Evolutionary conservation across 2,113 vertebrate species (phyloP).

Genomic region (Neodontobutis hainanensis): DNA sequence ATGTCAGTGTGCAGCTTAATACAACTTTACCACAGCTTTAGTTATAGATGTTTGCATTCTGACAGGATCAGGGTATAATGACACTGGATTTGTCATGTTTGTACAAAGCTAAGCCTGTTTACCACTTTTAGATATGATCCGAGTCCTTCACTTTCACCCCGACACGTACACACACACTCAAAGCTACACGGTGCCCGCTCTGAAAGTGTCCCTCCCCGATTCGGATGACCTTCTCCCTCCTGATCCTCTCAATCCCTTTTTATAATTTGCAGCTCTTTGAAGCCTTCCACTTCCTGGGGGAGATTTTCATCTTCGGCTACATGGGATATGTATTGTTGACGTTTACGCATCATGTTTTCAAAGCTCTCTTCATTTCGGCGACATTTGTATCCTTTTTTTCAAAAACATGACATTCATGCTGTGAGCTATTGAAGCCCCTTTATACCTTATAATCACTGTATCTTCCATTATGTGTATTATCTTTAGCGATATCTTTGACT

Average conservation of each 20-base stretch:
- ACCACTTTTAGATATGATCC: conserved; percentile 35
- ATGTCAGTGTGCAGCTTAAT: conserved; percentile 20
- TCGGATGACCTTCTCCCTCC: conserved; percentile 56
- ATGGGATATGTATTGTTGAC: conserved; percentile 86
- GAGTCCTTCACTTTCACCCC: conserved; percentile 24
- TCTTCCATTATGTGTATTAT: not conserved
- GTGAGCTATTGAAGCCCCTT: conserved; percentile 22
- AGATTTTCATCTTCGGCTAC: conserved; percentile 90
- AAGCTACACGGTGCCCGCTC: conserved; percentile 2
- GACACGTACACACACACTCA: not conserved
- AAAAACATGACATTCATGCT: conserved; percentile 17
- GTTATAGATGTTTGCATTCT: conserved; percentile 42
- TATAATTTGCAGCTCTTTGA: conserved; percentile 83
- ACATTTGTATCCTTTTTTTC: conserved; percentile 89
- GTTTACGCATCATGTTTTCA: conserved; percentile 85
- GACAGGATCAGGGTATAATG: conserved; percentile 37
- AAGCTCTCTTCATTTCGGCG: conserved; percentile 83
- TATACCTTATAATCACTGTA: not conserved
- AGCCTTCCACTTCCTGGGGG: conserved; percentile 88
- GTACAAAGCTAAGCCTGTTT: conserved; percentile 56
- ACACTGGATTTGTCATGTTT: conserved; percentile 46
- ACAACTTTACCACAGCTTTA: conserved; percentile 8
- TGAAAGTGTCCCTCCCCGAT: conserved; percentile 7
- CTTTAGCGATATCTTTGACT: too few relatives aligned
- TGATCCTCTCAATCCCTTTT: conserved; percentile 65